phyloP scores from a whole-genome alignment of 2,113 vertebrate genomes.

The Oreochromis spilurus region DNA sequence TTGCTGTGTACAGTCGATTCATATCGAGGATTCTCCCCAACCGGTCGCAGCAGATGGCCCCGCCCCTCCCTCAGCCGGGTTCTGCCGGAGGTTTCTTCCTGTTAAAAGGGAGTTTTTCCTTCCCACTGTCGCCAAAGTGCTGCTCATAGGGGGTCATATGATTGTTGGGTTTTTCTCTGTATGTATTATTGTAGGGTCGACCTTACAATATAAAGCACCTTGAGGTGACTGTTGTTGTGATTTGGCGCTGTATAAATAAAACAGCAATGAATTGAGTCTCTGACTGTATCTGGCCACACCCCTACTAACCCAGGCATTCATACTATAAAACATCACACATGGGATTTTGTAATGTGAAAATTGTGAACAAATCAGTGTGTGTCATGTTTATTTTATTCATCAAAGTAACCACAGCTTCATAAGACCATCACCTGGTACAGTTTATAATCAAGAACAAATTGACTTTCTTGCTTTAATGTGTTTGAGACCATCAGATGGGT shows the following conservation, averaged over 20 bases:
- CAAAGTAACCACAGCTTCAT: not conserved
- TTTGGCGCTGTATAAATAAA: not conserved
- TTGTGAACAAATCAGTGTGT: not conserved
- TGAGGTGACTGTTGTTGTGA: not conserved
- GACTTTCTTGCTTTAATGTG: not conserved
- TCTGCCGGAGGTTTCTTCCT: rapidly evolving
- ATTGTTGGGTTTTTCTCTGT: too few species aligned
- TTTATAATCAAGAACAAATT: not conserved
- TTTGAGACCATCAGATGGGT: not conserved
- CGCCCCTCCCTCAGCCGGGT: too few species aligned
- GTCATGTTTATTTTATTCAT: not conserved
- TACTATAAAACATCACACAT: not conserved
- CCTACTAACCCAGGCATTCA: not conserved
- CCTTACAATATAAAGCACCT: not conserved
- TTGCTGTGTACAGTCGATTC: not conserved
- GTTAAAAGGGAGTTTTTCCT: not conserved
- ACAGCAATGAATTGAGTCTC: not conserved
- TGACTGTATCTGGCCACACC: not conserved
- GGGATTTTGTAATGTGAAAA: not conserved
- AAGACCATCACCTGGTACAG: not conserved
- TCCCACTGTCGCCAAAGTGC: not conserved
- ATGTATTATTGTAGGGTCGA: not conserved
- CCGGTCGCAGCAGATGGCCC: not conserved
- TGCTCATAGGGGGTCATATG: too few species aligned
- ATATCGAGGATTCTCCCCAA: not conserved